Base-by-base conservation (phyloP, 2,113 vertebrate genomes). In the Glaucidium brasilianum region DNA sequence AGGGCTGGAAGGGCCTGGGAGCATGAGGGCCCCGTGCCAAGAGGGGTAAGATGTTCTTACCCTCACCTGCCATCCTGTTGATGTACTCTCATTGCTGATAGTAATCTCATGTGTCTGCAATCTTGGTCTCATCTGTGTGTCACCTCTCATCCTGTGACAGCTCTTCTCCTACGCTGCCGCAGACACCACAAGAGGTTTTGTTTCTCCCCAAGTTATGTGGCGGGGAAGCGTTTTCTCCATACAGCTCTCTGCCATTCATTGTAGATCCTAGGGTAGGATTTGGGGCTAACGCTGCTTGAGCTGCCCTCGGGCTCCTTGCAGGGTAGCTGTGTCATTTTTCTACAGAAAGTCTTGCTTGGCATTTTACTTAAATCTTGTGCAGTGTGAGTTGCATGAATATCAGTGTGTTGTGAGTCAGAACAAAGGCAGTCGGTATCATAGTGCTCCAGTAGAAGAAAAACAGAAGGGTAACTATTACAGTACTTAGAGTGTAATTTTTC, bases 91-190 rank as follows among this genome's bases (percentile, higher is more conserved):
- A 41, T 15, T 58, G 58, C 86, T 82, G 95, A 94, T 91, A 56
- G 43, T 29, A 72, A 91, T 95, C 88, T 94, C 63, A 20, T 6
- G 47, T 22, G 52, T 66, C 47, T 83, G 62, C 82, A 93, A 69
- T 91, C 78, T 79, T 93, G 94, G 78, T 91, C 76, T 84, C 59
- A 79, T 83, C 95, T 96, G 86, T 92, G 88, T 94, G 95, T 94
- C 95, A 96, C 92, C 94, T 94, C 97, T 97, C 91, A 95, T 95
- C 90, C 95, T 88, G 63, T 90, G 59, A 80, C 71, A 67, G 39
- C 35, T 95, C 76, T 96, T 81, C 80, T 91, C 91, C 91, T 56
- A 1, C 34, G 3, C 62, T 63, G 81, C 92, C 85, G 16, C 94
- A 96, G 59, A 78, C 58, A 89, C 90, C 91, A 12, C 94, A 95